Evolutionary conservation across 35 echinoderm and acorn worm genomes (phyloP).

Genomic region (Strongylocentrotus purpuratus): DNA sequence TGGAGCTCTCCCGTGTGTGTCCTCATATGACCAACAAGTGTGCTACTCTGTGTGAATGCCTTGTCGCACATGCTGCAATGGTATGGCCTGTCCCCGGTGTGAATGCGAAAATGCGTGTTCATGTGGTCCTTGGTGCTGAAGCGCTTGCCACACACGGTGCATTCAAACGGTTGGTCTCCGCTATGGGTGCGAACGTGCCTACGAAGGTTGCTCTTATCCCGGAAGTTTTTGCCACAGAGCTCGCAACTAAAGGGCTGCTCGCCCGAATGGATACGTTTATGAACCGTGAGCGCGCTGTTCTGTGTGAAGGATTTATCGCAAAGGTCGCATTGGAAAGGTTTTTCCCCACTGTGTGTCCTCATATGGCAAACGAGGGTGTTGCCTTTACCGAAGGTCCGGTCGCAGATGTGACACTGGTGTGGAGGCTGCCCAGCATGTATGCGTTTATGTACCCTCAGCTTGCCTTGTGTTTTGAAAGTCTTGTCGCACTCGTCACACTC

Average conservation of each 20-base stretch:
- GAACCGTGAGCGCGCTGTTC: constrained; percentile 58
- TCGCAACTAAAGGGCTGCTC: constrained; percentile 52
- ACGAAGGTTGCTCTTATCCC: not conserved
- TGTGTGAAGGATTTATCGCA: constrained; percentile 72
- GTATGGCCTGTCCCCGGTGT: constrained; percentile 59
- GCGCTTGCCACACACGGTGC: constrained; percentile 28
- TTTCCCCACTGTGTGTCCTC: constrained; percentile 70
- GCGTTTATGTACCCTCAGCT: not conserved
- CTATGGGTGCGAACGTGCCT: not conserved
- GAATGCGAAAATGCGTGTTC: not conserved
- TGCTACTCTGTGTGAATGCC: constrained; percentile 30
- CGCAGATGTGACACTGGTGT: not conserved
- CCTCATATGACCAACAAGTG: constrained; percentile 25
- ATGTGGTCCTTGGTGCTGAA: constrained; percentile 21
- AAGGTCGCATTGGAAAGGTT: constrained; percentile 58
- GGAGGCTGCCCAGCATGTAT: not conserved
- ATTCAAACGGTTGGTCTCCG: constrained; percentile 9
- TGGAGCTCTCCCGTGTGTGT: constrained; percentile 20
- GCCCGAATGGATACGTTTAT: constrained; percentile 64
- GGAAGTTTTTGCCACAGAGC: constrained; percentile 41
- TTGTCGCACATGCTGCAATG: constrained; percentile 48
- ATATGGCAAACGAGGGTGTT: constrained; percentile 15
- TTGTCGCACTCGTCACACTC: not conserved
- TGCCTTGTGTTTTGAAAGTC: not conserved
- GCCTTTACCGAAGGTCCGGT: not conserved